phyloP scores from a whole-genome alignment of 1,140 invertebrate genomes.

The Diprion similis region DNA sequence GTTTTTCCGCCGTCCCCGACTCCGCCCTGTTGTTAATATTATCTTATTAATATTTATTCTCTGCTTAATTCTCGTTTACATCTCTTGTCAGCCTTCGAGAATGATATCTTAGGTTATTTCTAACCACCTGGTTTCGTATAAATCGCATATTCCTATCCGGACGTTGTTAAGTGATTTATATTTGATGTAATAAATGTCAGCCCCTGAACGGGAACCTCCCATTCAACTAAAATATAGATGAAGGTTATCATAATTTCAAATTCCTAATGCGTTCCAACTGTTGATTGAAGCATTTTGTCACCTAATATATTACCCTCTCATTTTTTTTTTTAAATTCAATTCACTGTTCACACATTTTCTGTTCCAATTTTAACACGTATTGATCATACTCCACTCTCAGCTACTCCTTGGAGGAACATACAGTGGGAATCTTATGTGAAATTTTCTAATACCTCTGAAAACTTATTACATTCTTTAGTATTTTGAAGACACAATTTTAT shows the following conservation, averaged over 20 bases:
- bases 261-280: neutral
- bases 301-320: neutral
- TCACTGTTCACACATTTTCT: too few species aligned
- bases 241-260: neutral
- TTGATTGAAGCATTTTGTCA: too few species aligned
- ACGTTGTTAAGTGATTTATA: neutral
- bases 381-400: too few species aligned
- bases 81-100: neutral
- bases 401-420: too few species aligned
- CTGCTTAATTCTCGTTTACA: neutral
- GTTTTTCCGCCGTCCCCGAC: slow-evolving; percentile 4
- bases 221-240: neutral
- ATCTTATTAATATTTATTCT: neutral
- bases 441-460: too few species aligned
- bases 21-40: slow-evolving; percentile 1
- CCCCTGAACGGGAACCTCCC: neutral
- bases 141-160: neutral
- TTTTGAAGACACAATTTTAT: too few species aligned
- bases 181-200: neutral
- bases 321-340: neutral
- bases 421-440: too few species aligned
- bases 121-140: neutral
- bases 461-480: too few species aligned
- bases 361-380: too few species aligned
- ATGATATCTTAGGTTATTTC: too few species aligned